Evolutionary conservation across 53 echinoderm and acorn worm species (phyloP), one percentile per base, ranked within the genome.

Genomic region (Temnopleurus reevesii): DNA sequence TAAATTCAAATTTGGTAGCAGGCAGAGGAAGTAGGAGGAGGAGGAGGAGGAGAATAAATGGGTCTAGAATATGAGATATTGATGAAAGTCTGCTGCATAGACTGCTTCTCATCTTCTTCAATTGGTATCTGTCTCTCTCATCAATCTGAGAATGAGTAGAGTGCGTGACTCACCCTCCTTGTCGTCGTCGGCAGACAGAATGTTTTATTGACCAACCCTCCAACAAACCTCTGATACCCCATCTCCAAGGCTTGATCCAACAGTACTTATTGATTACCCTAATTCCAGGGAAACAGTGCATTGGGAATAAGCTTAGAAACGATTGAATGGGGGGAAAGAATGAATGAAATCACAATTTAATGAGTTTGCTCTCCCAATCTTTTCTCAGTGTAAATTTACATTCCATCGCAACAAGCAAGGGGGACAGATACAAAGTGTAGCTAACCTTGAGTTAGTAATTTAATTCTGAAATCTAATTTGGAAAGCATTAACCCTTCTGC

Each of bases 81-180:
- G 56, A 65, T 4, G 0, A 2, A n/a, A 28, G 79, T 79, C 79
- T 79, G 79, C 28, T 79, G 10, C 12, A 25, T 47, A 79, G 79
- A 1, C 79, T 79, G 49, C 28, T 47, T 7, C 56, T 45, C 85
- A 61, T 85, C 85, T 18, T 81, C 56, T 58, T 85, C 35, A 28
- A 60, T 85, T 41, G 85, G 85, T 59, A 57, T 85, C 85, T 85
- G 85, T 59, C 61, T 85, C 85, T 60, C 85, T 59, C 85, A 60
- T 85, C 85, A 85, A 45, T 60, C 58, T 25, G 58, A 45, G 44
- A 60, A 23, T 55, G 85, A 85, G 27, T 28, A 1, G 85, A 59
- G 61, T 45, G 36, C 46, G 57, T 85, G 85, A 85, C 85, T 85
- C 85, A 85, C 58, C 85, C 55, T 10, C 9, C 15, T 15, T 15